Percentiles rank a stretch among this genome's conserved stretches.
These are phyloP conservation scores for Isaurus tuberculatus DNA, from an alignment of 92 coral and sea anemone genomes.

Conservation along the genomic window DNA sequence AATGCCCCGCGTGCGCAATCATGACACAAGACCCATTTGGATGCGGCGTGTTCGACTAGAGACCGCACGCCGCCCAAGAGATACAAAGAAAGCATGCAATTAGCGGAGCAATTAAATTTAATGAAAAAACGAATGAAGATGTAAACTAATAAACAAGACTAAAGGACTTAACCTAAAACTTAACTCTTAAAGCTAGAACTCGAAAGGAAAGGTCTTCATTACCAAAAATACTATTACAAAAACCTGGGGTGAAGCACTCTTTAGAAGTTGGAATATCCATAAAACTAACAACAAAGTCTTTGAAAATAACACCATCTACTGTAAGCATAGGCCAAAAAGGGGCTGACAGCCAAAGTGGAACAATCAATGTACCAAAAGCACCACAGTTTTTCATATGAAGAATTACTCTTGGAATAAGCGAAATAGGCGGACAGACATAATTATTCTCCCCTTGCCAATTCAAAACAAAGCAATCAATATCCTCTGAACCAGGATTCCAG, in stretches of 20 bases:
- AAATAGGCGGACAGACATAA: slow-evolving; percentile 64
- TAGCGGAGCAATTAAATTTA: not conserved
- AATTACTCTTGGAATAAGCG: slow-evolving; percentile 54
- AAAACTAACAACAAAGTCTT: slow-evolving; percentile 12
- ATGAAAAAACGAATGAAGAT: slow-evolving; percentile 9
- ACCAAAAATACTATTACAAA: slow-evolving; percentile 57
- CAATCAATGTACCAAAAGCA: slow-evolving; percentile 65
- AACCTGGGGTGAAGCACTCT: slow-evolving; percentile 33
- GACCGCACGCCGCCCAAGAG: slow-evolving; percentile 16
- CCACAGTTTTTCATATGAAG: slow-evolving; percentile 58
- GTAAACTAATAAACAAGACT: not conserved
- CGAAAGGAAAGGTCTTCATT: slow-evolving; percentile 52
- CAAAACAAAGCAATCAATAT: slow-evolving; percentile 55
- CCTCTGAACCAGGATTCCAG: no score
- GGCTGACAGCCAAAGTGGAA: slow-evolving; percentile 63
- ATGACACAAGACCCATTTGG: no score
- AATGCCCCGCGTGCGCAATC: no score
- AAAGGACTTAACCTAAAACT: slow-evolving; percentile 28
- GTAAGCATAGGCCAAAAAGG: slow-evolving; percentile 71
- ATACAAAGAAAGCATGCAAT: slow-evolving; percentile 5
- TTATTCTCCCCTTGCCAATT: slow-evolving; percentile 66
- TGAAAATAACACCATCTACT: slow-evolving; percentile 35
- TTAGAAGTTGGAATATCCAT: not conserved
- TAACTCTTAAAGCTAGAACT: slow-evolving; percentile 58
- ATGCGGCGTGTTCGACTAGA: no score